phyloP scores from a whole-genome alignment of 2,797 vertebrate species.

The Gallinago stenura region DNA sequence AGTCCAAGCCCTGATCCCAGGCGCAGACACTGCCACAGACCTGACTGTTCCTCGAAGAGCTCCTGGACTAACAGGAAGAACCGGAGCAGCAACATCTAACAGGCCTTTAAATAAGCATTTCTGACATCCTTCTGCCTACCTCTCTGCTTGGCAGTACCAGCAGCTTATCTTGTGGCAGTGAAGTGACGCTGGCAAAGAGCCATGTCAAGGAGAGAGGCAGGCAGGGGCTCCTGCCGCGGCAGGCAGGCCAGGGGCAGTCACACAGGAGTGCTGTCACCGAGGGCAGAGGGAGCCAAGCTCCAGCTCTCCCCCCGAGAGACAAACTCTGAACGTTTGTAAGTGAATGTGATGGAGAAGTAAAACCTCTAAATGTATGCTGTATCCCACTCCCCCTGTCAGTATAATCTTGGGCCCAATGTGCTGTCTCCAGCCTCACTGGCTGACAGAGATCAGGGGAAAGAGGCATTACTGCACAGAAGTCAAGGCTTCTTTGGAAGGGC shows the following conservation, averaged over 20 bases:
- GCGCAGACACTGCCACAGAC: neutral
- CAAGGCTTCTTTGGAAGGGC: neutral
- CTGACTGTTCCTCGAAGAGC: neutral
- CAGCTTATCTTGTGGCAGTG: neutral
- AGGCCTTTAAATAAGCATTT: neutral
- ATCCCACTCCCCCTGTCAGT: neutral
- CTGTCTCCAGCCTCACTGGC: neutral
- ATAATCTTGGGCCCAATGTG: neutral
- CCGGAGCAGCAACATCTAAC: neutral
- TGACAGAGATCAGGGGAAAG: neutral
- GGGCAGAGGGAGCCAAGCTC: neutral
- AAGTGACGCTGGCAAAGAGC: neutral
- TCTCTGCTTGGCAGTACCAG: neutral
- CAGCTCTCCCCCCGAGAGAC: neutral
- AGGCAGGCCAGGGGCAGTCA: neutral
- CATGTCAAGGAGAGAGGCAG: neutral
- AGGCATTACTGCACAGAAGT: neutral
- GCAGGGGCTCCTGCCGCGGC: neutral
- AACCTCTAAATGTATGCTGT: rapidly evolving
- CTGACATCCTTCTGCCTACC: neutral
- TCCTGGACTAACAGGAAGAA: conserved; percentile 4
- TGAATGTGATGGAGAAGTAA: neutral
- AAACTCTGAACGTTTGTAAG: neutral
- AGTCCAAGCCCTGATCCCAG: neutral
- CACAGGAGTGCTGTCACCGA: neutral